phyloP scores from a whole-genome alignment of 35 echinoderm and acorn worm genomes.

The Ptychodera flava region DNA sequence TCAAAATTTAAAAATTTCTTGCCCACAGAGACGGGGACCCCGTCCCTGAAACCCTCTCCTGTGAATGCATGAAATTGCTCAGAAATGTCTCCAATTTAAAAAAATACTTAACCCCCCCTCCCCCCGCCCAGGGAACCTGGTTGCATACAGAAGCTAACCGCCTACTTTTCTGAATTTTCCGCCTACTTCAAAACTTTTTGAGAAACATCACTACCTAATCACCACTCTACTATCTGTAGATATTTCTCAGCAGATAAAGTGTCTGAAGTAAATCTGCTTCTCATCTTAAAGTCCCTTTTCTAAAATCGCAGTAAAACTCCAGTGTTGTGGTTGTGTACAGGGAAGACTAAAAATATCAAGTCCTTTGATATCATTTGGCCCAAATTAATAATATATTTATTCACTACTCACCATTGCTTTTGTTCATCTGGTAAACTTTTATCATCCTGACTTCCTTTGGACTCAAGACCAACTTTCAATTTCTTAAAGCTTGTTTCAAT shows the following conservation, averaged over 20 bases:
- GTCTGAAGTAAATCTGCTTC: background rate
- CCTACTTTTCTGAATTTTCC: too few relatives aligned
- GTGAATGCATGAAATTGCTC: too few relatives aligned
- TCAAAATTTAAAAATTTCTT: too few relatives aligned
- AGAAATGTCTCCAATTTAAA: too few relatives aligned
- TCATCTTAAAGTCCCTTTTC: background rate
- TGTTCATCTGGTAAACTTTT: background rate
- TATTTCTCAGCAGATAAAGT: background rate
- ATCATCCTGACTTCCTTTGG: background rate
- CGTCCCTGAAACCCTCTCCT: too few relatives aligned
- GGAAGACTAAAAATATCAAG: background rate
- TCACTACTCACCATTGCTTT: background rate
- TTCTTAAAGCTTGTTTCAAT: conserved; percentile 25
- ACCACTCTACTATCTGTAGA: background rate
- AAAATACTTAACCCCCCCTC: too few relatives aligned
- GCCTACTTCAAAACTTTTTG: too few relatives aligned
- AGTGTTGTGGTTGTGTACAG: background rate
- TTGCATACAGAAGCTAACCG: too few relatives aligned
- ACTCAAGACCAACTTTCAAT: conserved; percentile 10
- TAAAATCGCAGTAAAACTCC: background rate
- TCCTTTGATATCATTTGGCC: background rate
- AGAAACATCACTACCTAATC: background rate
- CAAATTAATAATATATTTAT: too few relatives aligned
- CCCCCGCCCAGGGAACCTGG: too few relatives aligned
- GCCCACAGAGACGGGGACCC: too few relatives aligned